A percentile compares a stretch with the other conserved stretches of the same genome.
Conservation (phyloP, 1,140 invertebrate species). For the Halesus radiatus region DNA sequence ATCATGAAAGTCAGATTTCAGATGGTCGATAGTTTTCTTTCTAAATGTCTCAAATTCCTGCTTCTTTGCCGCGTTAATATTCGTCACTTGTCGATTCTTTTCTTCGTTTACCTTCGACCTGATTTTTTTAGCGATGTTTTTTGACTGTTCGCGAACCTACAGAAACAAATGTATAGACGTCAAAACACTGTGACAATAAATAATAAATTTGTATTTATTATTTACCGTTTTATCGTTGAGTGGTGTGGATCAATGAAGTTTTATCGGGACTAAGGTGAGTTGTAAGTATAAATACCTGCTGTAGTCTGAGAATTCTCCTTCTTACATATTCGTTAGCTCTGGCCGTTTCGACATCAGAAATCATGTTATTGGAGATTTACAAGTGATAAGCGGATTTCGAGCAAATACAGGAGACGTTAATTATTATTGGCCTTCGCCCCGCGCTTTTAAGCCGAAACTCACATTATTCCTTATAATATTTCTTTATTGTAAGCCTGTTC, state of each 20-base stretch:
- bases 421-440: no score
- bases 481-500: background rate
- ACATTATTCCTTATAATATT: no score
- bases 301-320: constrained; percentile 66
- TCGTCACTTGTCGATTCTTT: constrained; percentile 61
- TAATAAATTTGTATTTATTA: background rate
- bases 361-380: constrained; percentile 60
- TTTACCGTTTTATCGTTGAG: no score
- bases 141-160: constrained; percentile 69
- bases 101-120: constrained; percentile 65
- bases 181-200: constrained; percentile 15
- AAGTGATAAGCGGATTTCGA: constrained; percentile 4
- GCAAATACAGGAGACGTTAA: background rate
- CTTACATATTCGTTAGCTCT: constrained; percentile 68
- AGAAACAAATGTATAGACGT: background rate
- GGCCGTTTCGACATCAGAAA: constrained; percentile 62
- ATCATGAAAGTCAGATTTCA: constrained; percentile 31
- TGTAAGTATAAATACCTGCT: constrained; percentile 61
- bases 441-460: no score
- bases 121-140: constrained; percentile 68
- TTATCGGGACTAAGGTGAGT: background rate
- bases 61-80: constrained; percentile 62
- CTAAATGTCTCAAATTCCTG: constrained; percentile 63
- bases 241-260: background rate
- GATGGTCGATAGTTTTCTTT: constrained; percentile 60